phyloP scores from a whole-genome alignment of 2,797 vertebrate species.

The Orientallactaga sibirica region DNA sequence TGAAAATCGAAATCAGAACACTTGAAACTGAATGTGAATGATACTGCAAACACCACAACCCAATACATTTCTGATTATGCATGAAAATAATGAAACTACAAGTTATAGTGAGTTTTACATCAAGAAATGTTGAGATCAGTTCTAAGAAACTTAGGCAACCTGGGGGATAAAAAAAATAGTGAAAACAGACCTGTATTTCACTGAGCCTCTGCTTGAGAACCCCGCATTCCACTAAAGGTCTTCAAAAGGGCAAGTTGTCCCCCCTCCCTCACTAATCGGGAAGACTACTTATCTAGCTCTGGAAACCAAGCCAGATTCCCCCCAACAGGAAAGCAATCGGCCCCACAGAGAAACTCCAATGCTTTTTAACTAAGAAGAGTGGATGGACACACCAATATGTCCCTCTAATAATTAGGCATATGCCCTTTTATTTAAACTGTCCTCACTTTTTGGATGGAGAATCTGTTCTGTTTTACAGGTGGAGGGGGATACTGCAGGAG shows the following conservation, averaged over 20 bases:
- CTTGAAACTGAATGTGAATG: background rate
- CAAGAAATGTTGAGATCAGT: background rate
- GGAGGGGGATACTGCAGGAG: too few relatives aligned
- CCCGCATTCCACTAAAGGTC: background rate
- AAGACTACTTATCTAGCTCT: too few relatives aligned
- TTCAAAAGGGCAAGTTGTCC: background rate
- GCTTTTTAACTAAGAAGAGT: too few relatives aligned
- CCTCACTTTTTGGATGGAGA: too few relatives aligned
- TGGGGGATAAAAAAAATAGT: background rate
- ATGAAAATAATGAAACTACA: background rate
- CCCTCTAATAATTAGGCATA: too few relatives aligned
- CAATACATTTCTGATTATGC: background rate
- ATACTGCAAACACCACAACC: background rate
- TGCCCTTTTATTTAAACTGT: too few relatives aligned
- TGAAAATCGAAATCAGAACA: background rate
- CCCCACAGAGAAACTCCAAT: too few relatives aligned
- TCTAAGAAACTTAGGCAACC: background rate
- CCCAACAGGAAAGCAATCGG: too few relatives aligned
- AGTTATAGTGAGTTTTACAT: background rate
- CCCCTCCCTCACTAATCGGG: too few relatives aligned
- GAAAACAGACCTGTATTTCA: background rate
- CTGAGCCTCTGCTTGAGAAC: accelerated
- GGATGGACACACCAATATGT: too few relatives aligned
- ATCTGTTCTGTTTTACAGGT: too few relatives aligned
- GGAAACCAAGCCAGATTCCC: too few relatives aligned